Conservation (phyloP, 1,140 invertebrate species). For the Nebria ingens region DNA sequence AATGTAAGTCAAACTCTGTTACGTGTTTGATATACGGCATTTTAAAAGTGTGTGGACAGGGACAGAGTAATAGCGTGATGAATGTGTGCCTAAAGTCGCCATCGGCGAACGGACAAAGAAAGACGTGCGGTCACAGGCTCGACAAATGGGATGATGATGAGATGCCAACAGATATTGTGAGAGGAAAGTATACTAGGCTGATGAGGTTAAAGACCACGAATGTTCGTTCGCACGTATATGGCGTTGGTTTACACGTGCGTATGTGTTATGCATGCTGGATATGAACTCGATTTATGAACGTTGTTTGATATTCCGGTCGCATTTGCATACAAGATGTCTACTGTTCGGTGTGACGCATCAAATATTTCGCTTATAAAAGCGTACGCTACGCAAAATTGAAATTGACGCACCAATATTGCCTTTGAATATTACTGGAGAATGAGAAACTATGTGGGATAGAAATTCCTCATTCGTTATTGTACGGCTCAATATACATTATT, state of each 20-base stretch:
- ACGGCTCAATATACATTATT: too few species aligned
- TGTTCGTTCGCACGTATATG: conserved; percentile 11
- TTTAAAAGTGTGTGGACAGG: too few species aligned
- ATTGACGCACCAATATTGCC: too few species aligned
- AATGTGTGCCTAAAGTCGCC: too few species aligned
- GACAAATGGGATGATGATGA: neutral
- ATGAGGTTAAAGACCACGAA: too few species aligned
- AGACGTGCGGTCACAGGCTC: neutral
- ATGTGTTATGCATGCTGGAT: conserved; percentile 13
- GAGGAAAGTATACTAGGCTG: neutral
- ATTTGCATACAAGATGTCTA: conserved; percentile 9
- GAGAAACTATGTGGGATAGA: too few species aligned
- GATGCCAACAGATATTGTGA: neutral
- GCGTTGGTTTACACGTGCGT: conserved; percentile 8
- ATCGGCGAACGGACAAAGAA: neutral
- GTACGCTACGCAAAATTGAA: neutral
- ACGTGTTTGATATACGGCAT: too few species aligned
- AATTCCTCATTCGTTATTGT: too few species aligned
- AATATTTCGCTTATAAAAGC: conserved; percentile 8
- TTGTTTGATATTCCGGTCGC: conserved; percentile 12
- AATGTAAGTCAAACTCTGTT: too few species aligned
- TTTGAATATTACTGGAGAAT: too few species aligned
- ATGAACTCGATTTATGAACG: conserved; percentile 13
- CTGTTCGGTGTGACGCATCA: neutral
- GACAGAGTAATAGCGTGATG: too few species aligned